Percentiles rank a stretch among this genome's conserved stretches.
Conservation (phyloP, 2,888 invertebrate species). For the Mythimna pallens region DNA sequence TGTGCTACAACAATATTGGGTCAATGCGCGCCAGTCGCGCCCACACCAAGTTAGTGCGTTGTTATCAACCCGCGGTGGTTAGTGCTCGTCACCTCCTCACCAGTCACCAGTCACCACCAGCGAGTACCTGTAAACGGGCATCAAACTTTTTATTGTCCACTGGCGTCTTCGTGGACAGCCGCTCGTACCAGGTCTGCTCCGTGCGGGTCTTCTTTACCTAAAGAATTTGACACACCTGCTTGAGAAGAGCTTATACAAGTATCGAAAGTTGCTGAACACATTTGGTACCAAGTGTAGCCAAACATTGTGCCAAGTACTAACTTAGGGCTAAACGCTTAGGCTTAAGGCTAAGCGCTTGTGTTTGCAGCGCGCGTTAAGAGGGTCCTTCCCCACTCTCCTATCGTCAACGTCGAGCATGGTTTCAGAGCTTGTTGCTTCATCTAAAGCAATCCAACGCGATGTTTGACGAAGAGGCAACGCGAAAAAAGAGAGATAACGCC, state of each 20-base stretch:
- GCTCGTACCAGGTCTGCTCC: constrained; percentile 87
- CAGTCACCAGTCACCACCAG: constrained; percentile 15
- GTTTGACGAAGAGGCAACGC: too few species aligned
- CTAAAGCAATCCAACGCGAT: too few species aligned
- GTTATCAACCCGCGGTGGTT: constrained; percentile 51
- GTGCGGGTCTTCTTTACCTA: constrained; percentile 81
- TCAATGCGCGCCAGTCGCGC: constrained; percentile 14
- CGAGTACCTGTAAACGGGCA: constrained; percentile 80
- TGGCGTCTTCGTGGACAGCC: constrained; percentile 79
- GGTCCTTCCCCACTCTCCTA: too few species aligned
- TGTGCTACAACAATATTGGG: constrained; percentile 12
- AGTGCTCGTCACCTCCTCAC: constrained; percentile 38
- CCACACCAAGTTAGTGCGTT: constrained; percentile 67
- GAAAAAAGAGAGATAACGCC: too few species aligned
- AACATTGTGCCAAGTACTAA: not conserved
- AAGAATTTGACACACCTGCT: constrained; percentile 34
- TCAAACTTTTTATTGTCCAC: constrained; percentile 77
- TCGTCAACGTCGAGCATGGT: too few species aligned
- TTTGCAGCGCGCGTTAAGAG: too few species aligned
- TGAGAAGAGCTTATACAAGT: constrained; percentile 11
- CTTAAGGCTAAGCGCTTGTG: too few species aligned
- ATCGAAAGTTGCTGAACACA: not conserved
- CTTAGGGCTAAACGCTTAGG: not conserved
- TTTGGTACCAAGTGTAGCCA: not conserved
- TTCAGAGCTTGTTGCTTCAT: too few species aligned